Base-by-base conservation (phyloP, 2,797 vertebrate species). In the Notoglanidium macrostoma region DNA sequence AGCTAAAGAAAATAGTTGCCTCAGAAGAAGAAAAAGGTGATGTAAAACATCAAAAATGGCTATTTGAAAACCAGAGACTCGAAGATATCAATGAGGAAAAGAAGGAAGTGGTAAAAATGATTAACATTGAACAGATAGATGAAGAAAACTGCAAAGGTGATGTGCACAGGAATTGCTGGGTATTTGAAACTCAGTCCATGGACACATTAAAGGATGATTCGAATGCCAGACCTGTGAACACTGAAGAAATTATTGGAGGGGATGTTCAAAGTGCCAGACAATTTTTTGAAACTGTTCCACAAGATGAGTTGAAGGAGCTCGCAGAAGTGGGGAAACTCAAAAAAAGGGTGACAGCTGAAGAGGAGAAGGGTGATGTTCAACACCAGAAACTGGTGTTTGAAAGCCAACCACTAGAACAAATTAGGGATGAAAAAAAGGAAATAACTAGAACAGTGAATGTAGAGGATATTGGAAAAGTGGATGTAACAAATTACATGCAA, bases 371-470 rank as follows among this genome's bases (percentile, higher is more conserved):
- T 10, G 96, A 98, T 88, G 98, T 98, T 23, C 95, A 94, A 86
- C 97, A 97, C 90, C 97, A 98, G 87, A 98, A 96, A 93, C 97
- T 96, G 97, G 85, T 96, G 90, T 99, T 99, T 92, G 98, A 99
- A 93, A 97, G 97, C 76, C 96, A 97, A 82, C 96, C 96, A 15
- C 93, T 99, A 83, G 98, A 98, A 92, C 92, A 97, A 49, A 98
- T 98, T 87, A 94, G 96, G 93, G 96, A 98, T 63, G 96, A 96
- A 86, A 96, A 94, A 91, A 98, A 96, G 88, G 96, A 98, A 90
- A 91, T 95, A 10, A 86, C 93, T 55, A 94, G 92, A 90, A 97
- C 97, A 2, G 96, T 99, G 49, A 96, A 96, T 84, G 91, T 98
- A 63, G 97, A 98, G 90, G 96, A 97, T 92, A 95, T 97, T 79